Evolutionary conservation across 2,113 vertebrate species (phyloP).

Genomic region (Xiphophorus hellerii): DNA sequence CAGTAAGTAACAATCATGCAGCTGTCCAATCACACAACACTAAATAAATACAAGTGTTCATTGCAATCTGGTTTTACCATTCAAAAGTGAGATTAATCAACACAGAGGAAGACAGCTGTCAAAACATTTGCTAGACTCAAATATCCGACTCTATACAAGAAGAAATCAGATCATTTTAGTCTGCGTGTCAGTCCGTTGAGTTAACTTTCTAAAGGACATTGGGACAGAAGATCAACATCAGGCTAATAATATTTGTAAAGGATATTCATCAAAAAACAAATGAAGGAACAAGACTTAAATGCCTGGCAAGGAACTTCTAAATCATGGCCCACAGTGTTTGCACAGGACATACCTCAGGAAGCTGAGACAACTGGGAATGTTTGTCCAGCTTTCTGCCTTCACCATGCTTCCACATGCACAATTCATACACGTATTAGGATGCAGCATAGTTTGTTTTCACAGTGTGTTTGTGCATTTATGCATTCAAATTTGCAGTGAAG

Average conservation of each 20-base stretch:
- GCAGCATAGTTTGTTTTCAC: slow-evolving; percentile 9
- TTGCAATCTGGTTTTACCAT: slow-evolving; percentile 4
- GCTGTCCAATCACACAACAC: slow-evolving; percentile 20
- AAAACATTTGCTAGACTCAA: slow-evolving; percentile 8
- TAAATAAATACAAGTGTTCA: slow-evolving; percentile 20
- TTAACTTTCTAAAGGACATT: slow-evolving; percentile 42
- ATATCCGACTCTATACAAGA: background rate
- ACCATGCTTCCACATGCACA: slow-evolving; percentile 58
- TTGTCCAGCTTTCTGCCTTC: slow-evolving; percentile 76
- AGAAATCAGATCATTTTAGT: background rate
- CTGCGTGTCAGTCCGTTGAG: slow-evolving; percentile 20
- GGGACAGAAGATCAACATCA: slow-evolving; percentile 50
- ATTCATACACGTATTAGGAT: slow-evolving; percentile 41
- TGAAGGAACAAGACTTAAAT: slow-evolving; percentile 60
- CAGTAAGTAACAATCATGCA: slow-evolving; percentile 49
- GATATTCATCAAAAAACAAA: slow-evolving; percentile 73
- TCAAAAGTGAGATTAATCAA: slow-evolving; percentile 7
- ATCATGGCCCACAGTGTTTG: slow-evolving; percentile 78
- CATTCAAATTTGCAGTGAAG: background rate
- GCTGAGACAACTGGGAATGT: slow-evolving; percentile 81
- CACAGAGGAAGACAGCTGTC: background rate
- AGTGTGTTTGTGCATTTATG: slow-evolving; percentile 6
- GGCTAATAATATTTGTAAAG: slow-evolving; percentile 71
- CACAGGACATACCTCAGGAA: slow-evolving; percentile 83
- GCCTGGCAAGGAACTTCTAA: slow-evolving; percentile 69